These are phyloP conservation scores for Lithosia quadra DNA, from an alignment of 2,888 invertebrate genomes.

Conservation along the genomic window DNA sequence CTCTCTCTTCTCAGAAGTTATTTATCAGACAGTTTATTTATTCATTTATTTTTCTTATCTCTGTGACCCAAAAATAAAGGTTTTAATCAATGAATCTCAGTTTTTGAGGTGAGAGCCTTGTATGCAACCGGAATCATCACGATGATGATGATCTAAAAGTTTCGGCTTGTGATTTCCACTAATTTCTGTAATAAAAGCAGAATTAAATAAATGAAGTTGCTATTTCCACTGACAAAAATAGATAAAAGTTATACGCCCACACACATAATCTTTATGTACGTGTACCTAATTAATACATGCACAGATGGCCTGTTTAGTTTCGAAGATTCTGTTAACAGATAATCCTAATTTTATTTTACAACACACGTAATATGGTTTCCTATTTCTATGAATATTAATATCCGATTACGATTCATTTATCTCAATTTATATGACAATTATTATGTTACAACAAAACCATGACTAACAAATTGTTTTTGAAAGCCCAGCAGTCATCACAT, in stretches of 20 bases:
- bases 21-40: no score
- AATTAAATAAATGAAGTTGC: conserved; percentile 66
- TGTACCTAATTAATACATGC: conserved; percentile 58
- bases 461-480: conserved; percentile 40
- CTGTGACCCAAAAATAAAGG: no score
- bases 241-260: conserved; percentile 55
- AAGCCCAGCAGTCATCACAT: conserved; percentile 41
- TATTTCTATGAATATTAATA: conserved; percentile 38
- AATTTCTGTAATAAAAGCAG: neutral
- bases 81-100: no score
- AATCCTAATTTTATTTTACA: conserved; percentile 53
- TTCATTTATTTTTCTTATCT: no score
- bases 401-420: conserved; percentile 27
- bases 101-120: no score
- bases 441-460: conserved; percentile 26
- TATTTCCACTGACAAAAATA: conserved; percentile 50
- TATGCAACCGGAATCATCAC: no score
- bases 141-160: no score
- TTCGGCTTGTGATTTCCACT: neutral
- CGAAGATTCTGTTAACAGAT: conserved; percentile 53
- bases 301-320: conserved; percentile 43
- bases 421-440: conserved; percentile 29
- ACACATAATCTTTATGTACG: conserved; percentile 45
- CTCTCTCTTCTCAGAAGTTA: no score
- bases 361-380: conserved; percentile 35